Conservation (phyloP, 2,113 vertebrate species). For the Engraulis encrasicolus region DNA sequence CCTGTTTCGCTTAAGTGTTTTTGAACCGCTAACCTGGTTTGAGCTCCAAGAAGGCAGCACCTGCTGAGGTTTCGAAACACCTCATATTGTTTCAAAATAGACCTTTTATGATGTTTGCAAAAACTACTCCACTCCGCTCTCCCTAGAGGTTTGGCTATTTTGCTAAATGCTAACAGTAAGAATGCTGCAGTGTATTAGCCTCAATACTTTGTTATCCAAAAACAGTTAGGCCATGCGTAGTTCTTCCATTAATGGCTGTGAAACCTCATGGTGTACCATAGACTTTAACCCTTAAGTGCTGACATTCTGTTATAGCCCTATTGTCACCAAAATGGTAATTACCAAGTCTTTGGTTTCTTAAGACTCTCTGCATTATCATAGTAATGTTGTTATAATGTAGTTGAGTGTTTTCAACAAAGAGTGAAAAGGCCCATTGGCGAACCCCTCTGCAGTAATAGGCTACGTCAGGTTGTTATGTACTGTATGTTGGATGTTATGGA, state of each 20-base stretch:
- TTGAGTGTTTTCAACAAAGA: too few relatives aligned
- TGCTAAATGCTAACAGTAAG: background rate
- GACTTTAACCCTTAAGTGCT: too few relatives aligned
- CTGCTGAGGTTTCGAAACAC: slow-evolving; percentile 18
- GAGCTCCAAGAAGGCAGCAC: slow-evolving; percentile 1
- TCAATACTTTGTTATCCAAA: too few relatives aligned
- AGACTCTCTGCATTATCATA: too few relatives aligned
- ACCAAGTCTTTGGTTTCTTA: too few relatives aligned
- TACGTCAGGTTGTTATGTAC: background rate
- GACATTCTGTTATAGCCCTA: too few relatives aligned
- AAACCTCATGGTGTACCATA: background rate
- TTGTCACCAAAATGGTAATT: too few relatives aligned
- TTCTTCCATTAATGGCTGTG: background rate
- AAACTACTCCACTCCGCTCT: background rate
- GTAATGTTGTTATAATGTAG: too few relatives aligned
- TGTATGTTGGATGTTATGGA: background rate
- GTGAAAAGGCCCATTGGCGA: too few relatives aligned
- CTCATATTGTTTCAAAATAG: background rate
- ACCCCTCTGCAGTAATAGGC: too few relatives aligned
- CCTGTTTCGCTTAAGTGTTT: background rate
- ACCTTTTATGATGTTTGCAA: background rate
- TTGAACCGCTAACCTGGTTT: slow-evolving; percentile 11
- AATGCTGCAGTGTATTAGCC: background rate
- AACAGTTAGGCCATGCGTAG: background rate
- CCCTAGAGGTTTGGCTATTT: background rate